These are phyloP conservation scores for Pseudomyrmex pallidus DNA, from an alignment of 1,140 invertebrate genomes.

Conservation along the genomic window DNA sequence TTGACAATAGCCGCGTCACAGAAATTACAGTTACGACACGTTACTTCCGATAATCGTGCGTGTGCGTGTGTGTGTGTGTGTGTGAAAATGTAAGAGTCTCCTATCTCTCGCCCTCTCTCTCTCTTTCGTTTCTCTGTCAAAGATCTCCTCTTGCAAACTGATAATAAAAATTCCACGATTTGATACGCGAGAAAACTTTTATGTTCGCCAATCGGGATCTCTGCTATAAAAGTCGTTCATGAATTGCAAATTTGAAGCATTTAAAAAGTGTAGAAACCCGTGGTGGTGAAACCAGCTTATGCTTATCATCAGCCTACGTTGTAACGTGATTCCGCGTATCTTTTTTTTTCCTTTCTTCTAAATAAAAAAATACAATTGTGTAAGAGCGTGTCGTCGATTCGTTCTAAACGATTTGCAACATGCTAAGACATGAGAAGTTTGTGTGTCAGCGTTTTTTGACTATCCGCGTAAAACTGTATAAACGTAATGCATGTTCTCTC, in stretches of 20 bases:
- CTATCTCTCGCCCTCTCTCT: not conserved
- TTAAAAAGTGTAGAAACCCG: not conserved
- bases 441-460: not conserved
- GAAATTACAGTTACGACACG: not conserved
- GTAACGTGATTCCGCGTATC: no score
- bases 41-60: not conserved
- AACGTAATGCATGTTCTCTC: conserved; percentile 34
- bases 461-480: conserved; percentile 3
- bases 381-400: not conserved
- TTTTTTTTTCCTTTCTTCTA: no score
- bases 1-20: not conserved
- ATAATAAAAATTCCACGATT: not conserved
- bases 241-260: not conserved
- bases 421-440: not conserved
- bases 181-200: not conserved
- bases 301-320: no score
- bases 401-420: not conserved
- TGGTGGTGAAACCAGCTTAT: no score
- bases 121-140: not conserved
- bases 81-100: not conserved
- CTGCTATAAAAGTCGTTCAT: not conserved
- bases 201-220: no score
- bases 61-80: not conserved
- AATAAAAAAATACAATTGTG: no score
- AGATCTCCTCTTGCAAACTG: not conserved